Base-by-base conservation (phyloP, 53 echinoderm and acorn worm species). In the Astropecten irregularis region DNA sequence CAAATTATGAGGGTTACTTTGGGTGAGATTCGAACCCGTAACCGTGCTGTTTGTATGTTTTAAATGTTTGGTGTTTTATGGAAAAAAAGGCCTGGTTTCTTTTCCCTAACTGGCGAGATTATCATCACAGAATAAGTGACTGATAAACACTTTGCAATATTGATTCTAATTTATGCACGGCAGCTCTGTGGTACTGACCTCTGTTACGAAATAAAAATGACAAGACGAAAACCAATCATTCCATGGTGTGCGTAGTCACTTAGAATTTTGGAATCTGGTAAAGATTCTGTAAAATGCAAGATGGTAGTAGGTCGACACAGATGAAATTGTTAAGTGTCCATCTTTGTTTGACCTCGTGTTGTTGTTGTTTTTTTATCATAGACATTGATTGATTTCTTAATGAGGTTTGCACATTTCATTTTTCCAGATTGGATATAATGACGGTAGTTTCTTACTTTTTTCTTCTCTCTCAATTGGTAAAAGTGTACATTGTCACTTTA, bases 401-500 rank as follows among this genome's bases (percentile, higher is more conserved):
- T 49, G 72, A 61, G 63, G 62, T 60, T 79, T 79, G 68, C 79
- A 79, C 79, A 79, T 79, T 79, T 79, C 79, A 79, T 79, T 79
- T 67, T 49, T 69, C 69, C 56, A 57, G 50, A 82, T 67, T 82
- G 66, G 54, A 67, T 82, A 52, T 52, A 63, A 84, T 58, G 70
- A 84, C 28, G 59, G 69, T 70, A 84, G 58, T 84, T 84, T 84
- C 69, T 69, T 56, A 74, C 76, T 65, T 76, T 85, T 66, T 28
- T 65, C 70, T 71, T n/a, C 33, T 60, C 76, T 65, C 76, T 85
- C 74, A 64, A 85, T 74, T 74, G 50, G 74, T 61, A 79, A 60
- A 79, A 85, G 49, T 85, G 86, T 85, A 85, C 74, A 85, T 76
- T 85, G 76, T 85, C 88, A 88, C 88, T 88, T 88, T 83, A 88